Evolutionary conservation across 2,113 vertebrate genomes (phyloP), one percentile per base, ranked within the genome.

Genomic region (Tragelaphus strepsiceros): DNA sequence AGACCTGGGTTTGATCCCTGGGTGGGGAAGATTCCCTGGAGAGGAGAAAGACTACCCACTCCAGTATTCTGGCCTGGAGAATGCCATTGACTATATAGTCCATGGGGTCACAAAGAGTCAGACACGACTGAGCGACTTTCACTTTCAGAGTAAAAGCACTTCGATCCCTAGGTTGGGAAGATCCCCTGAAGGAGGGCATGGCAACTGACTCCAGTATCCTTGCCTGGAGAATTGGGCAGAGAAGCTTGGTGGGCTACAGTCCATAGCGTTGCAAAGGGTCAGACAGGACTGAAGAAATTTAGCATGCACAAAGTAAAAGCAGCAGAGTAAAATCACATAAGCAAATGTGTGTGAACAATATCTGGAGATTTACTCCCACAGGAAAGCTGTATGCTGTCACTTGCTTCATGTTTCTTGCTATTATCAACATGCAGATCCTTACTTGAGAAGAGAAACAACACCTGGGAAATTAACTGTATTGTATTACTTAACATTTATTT

Each of bases 401-500:
- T 93, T 96, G 92, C 94, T 92, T 90, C 32, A 46, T 86, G 61
- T 15, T 62, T 32, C 32, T 62, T 62, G 61, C 28, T 62, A 32
- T 32, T 62, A 32, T 62, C 28, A 32, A 62, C 61, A 62, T 62
- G 84, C 12, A 77, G 22, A 97, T 95, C 86, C 67, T 94, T 94
- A 17, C 30, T n/a, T 39, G 71, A 94, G 91, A 95, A 90, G 32
- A 95, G 91, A 86, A 96, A 85, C 64, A 74, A 32, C 82, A 90
- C 86, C 95, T 71, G 53, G 80, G 88, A 15, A 94, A 97, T 97
- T 95, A 93, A 54, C 82, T 95, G 87, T 26, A 9, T 51, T 21
- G 3, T 30, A 24, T 97, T 89, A 71, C 0, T 1, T 94, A 96
- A 58, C 62, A 46, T 97, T 97, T 97, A 98, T 98, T 97, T 97